Conservation (phyloP, 2,113 vertebrate genomes). For the Alces alces region DNA sequence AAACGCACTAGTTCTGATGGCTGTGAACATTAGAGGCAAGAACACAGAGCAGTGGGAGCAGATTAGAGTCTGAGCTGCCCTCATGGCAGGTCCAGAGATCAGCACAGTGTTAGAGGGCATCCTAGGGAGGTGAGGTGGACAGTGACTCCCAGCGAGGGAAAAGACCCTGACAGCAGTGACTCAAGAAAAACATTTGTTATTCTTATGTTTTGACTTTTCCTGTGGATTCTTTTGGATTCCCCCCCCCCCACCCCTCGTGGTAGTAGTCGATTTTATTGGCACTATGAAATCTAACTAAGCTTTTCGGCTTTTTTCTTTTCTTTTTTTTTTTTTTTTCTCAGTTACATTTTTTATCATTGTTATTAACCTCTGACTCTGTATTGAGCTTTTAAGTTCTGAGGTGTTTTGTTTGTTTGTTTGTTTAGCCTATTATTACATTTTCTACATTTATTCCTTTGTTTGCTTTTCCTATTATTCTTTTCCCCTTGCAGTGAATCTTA, state of each 20-base stretch:
- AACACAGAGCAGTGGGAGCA: neutral
- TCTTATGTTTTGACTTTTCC: neutral
- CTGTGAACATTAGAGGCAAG: neutral
- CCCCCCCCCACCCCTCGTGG: accelerated
- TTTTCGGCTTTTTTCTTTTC: no score
- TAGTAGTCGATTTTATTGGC: no score
- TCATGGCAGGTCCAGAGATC: neutral
- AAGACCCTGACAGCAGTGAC: neutral
- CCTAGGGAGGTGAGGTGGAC: neutral
- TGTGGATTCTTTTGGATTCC: neutral
- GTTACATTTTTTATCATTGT: neutral
- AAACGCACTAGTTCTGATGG: neutral
- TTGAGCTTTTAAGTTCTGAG: neutral
- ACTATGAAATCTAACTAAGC: no score
- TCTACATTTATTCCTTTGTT: neutral
- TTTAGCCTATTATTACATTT: neutral
- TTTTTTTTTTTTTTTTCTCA: neutral
- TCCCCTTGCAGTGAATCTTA: neutral
- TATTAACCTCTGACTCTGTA: neutral
- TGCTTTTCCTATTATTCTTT: neutral
- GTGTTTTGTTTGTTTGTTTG: neutral
- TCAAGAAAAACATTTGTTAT: neutral
- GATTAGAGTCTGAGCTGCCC: neutral
- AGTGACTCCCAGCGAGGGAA: neutral
- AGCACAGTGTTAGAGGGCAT: neutral